Evolutionary conservation across 1,140 invertebrate species (phyloP).

Genomic region (Macrocentrus cingulum): DNA sequence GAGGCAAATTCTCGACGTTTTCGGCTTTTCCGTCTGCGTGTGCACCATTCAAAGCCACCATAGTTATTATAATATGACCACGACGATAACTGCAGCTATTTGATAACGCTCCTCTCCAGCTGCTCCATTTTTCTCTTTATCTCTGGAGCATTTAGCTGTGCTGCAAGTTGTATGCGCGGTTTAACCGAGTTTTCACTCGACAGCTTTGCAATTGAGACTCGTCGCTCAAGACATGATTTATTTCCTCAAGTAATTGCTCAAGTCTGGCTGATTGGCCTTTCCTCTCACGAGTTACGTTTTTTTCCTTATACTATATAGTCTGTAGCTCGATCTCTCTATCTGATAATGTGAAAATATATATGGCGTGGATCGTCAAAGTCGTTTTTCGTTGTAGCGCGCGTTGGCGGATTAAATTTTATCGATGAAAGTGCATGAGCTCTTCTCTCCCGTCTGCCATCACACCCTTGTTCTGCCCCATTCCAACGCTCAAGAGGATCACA

Average conservation of each 20-base stretch:
- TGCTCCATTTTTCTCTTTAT: not conserved
- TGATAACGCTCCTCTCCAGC: conserved; percentile 17
- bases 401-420: conserved; percentile 26
- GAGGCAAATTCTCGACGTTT: conserved; percentile 12
- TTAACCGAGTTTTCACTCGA: too few relatives aligned
- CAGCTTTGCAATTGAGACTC: too few relatives aligned
- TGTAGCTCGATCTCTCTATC: too few relatives aligned
- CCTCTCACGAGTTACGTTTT: conserved; percentile 23
- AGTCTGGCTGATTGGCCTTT: conserved; percentile 16
- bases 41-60: conserved; percentile 71
- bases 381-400: conserved; percentile 7
- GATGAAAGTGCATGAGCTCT: conserved; percentile 23
- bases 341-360: not conserved
- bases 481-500: conserved; percentile 10
- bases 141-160: conserved; percentile 1
- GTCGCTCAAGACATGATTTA: too few relatives aligned
- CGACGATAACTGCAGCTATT: conserved; percentile 28
- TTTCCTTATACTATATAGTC: too few relatives aligned
- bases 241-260: conserved; percentile 26
- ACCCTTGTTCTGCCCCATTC: conserved; percentile 12
- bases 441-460: conserved; percentile 3
- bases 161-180: conserved; percentile 10
- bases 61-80: conserved; percentile 47
- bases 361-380: conserved; percentile 19
- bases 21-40: conserved; percentile 35